A percentile compares a stretch with the other conserved stretches of the same genome.
phyloP scores from a whole-genome alignment of 2,888 invertebrate species.

The Eulithis prunata region DNA sequence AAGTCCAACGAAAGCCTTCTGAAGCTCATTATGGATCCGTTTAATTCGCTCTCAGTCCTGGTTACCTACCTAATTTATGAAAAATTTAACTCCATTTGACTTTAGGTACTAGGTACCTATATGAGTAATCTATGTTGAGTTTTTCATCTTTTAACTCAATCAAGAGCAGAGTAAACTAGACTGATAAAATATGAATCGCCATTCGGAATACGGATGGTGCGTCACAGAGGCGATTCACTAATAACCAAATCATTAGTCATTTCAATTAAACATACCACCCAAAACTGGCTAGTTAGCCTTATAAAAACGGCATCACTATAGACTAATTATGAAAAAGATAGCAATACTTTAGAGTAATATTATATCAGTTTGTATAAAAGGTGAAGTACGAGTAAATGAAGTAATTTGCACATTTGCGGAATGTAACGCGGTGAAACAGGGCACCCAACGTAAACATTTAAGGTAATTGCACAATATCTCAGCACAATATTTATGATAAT shows the following conservation, averaged over 20 bases:
- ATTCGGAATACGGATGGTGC: no score
- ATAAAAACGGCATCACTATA: conserved; percentile 71
- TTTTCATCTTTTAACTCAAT: conserved; percentile 12
- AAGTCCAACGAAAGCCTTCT: conserved; percentile 14
- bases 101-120: conserved; percentile 1
- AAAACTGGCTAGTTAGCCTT: conserved; percentile 48
- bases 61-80: neutral
- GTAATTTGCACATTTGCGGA: conserved; percentile 76
- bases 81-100: neutral
- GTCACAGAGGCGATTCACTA: conserved; percentile 21
- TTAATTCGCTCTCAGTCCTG: conserved; percentile 11
- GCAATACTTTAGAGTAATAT: conserved; percentile 83
- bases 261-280: conserved; percentile 8
- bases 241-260: conserved; percentile 11
- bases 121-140: neutral
- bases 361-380: conserved; percentile 81
- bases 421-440: conserved; percentile 70
- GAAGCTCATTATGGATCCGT: conserved; percentile 20
- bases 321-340: conserved; percentile 83
- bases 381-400: conserved; percentile 64
- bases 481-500: conserved; percentile 75
- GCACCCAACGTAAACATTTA: conserved; percentile 72
- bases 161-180: conserved; percentile 19
- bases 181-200: conserved; percentile 17
- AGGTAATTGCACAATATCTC: conserved; percentile 78